These are phyloP conservation scores for Caenorhabditis becei DNA, from an alignment of 2,888 invertebrate species.

Conservation along the genomic window DNA sequence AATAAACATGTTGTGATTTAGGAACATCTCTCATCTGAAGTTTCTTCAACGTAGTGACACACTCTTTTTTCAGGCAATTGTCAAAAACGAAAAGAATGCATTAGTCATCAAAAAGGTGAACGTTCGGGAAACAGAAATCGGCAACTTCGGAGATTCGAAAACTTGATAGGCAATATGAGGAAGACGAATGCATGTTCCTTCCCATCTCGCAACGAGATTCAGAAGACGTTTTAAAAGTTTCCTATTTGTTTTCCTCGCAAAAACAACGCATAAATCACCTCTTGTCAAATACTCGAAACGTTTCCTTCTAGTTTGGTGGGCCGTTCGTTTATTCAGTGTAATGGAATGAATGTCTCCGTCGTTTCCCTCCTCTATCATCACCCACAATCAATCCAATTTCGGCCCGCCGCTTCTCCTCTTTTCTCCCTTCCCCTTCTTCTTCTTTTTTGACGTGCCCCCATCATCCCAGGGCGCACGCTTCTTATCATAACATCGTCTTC, in stretches of 20 bases:
- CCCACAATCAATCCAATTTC: slow-evolving; percentile 22
- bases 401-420: neutral
- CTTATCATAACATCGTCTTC: slow-evolving; percentile 38
- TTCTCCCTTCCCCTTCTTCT: slow-evolving; percentile 18
- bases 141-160: neutral
- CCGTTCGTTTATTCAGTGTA: slow-evolving; percentile 26
- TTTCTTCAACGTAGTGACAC: too few relatives aligned
- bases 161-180: neutral
- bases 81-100: slow-evolving; percentile 1
- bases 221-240: neutral
- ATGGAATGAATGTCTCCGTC: slow-evolving; percentile 2
- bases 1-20: too few relatives aligned
- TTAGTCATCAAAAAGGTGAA: neutral
- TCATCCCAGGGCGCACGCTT: slow-evolving; percentile 30
- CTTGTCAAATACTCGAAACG: neutral
- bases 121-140: neutral
- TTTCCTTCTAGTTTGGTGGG: neutral
- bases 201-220: neutral
- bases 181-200: neutral
- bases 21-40: too few relatives aligned
- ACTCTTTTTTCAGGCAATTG: neutral
- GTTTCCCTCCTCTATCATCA: slow-evolving; percentile 3
- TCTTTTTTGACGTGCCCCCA: neutral
- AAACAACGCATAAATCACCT: neutral
- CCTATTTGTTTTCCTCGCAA: neutral